These are phyloP conservation scores for Clarias batrachus DNA, from an alignment of 2,113 vertebrate species.

Conservation along the genomic window DNA sequence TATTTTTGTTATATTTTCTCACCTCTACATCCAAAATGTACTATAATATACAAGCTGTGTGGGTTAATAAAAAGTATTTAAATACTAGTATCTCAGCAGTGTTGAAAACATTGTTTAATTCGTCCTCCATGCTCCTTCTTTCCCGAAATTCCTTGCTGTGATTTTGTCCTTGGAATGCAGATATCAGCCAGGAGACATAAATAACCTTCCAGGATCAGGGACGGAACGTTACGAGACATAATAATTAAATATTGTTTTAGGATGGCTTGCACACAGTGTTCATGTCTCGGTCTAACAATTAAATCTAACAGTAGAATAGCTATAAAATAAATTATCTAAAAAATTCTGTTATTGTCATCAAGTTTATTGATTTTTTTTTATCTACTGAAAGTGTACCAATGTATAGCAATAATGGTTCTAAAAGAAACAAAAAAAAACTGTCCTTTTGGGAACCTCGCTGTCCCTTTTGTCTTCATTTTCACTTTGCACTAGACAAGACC, in stretches of 20 bases:
- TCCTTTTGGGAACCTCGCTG: not conserved
- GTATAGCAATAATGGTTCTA: not conserved
- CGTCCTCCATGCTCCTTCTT: not conserved
- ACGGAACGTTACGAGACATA: not conserved
- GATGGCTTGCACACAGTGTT: not conserved
- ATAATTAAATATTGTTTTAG: not conserved
- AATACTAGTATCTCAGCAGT: not conserved
- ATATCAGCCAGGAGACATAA: not conserved
- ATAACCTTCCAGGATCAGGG: not conserved
- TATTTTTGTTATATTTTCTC: not conserved
- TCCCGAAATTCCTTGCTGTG: not conserved
- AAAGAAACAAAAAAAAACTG: no score
- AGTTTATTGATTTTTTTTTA: not conserved
- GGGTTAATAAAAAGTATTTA: not conserved
- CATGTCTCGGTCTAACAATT: not conserved
- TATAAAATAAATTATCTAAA: not conserved
- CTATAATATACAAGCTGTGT: not conserved
- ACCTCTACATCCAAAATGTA: not conserved
- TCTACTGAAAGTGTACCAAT: not conserved
- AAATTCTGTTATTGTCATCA: not conserved
- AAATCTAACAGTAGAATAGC: no score
- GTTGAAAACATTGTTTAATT: not conserved
- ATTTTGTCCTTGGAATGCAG: constrained; percentile 5
- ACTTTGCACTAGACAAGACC: not conserved
- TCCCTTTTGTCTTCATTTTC: not conserved